Evolutionary conservation across 1,140 invertebrate species (phyloP).

Genomic region (Platorchestia sp.): DNA sequence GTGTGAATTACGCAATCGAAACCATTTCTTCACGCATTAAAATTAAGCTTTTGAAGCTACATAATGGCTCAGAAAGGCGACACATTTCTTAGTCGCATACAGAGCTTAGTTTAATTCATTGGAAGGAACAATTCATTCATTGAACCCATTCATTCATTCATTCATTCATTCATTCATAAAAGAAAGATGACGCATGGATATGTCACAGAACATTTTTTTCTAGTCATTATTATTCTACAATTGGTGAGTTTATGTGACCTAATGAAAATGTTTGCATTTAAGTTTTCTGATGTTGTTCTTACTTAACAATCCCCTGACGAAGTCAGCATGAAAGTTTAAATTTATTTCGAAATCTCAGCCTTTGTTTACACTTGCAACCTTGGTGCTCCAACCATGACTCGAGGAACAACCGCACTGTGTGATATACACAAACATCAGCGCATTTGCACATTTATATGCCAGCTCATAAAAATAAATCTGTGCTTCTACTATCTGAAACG

Average conservation of each 20-base stretch:
- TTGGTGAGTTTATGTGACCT: not conserved
- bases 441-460: not conserved
- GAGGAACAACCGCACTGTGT: not conserved
- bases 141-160: too few species aligned
- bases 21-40: too few species aligned
- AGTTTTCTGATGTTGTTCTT: not conserved
- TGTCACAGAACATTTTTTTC: not conserved
- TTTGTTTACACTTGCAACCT: not conserved
- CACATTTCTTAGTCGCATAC: too few species aligned
- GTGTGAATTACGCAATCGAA: too few species aligned
- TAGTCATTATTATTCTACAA: not conserved
- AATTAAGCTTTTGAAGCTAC: too few species aligned
- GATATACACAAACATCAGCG: not conserved
- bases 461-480: not conserved
- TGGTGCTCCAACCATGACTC: not conserved
- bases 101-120: too few species aligned
- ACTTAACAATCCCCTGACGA: not conserved
- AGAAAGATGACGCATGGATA: not conserved
- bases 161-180: too few species aligned
- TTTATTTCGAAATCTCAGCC: not conserved
- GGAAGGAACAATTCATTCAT: too few species aligned
- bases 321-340: not conserved
- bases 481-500: not conserved
- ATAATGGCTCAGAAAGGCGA: too few species aligned
- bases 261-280: not conserved